These are phyloP conservation scores for Magallana angulata DNA, from an alignment of 1,140 invertebrate species.

Conservation along the genomic window DNA sequence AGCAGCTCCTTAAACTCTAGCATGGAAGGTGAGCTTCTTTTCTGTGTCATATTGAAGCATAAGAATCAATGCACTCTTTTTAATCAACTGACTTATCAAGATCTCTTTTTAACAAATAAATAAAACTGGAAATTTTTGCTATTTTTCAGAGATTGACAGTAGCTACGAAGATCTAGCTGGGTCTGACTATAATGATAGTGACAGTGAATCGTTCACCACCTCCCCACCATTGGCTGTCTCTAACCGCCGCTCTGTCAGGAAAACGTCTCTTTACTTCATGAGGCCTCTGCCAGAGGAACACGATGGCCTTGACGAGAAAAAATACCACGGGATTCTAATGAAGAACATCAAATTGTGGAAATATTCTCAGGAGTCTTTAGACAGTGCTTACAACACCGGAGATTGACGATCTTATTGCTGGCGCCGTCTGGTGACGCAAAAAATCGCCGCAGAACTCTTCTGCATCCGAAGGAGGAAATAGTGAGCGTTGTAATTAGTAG, in stretches of 20 bases:
- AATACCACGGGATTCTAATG: conserved; percentile 45
- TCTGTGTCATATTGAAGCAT: neutral
- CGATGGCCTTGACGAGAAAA: conserved; percentile 33
- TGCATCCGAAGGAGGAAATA: conserved; percentile 19
- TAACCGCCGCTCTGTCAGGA: neutral
- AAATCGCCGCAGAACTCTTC: neutral
- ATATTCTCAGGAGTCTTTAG: conserved; percentile 34
- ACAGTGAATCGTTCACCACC: neutral
- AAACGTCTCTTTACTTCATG: neutral
- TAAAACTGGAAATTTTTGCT: neutral
- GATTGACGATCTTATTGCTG: conserved; percentile 18
- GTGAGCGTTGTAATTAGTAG: conserved; percentile 1
- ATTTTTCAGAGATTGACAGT: neutral
- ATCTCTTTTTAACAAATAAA: neutral
- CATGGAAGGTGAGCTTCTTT: neutral
- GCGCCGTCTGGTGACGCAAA: neutral
- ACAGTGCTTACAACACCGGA: neutral
- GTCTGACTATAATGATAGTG: conserved; percentile 4
- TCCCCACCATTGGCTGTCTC: neutral
- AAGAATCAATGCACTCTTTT: neutral
- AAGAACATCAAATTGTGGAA: conserved; percentile 53
- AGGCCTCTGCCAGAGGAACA: conserved; percentile 28
- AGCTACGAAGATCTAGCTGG: conserved; percentile 2
- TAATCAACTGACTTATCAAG: neutral
- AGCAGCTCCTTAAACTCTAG: neutral